These are phyloP conservation scores for Urocyon cinereoargenteus DNA, from an alignment of 2,797 vertebrate species.

Conservation along the genomic window DNA sequence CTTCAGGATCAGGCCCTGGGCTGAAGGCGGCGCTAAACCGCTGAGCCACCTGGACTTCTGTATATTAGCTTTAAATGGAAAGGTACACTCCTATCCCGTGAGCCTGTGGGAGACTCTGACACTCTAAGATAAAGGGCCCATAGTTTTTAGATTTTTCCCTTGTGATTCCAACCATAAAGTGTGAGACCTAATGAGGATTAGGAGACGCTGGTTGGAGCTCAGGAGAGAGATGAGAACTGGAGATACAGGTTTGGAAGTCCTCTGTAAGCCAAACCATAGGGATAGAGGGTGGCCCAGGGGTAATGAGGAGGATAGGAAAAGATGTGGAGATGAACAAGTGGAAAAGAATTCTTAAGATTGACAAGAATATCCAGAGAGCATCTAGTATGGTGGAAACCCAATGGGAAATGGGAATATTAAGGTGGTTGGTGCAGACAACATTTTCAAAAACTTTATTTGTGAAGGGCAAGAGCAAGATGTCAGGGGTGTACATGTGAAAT, in stretches of 20 bases:
- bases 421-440: background rate
- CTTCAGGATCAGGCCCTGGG: too few species aligned
- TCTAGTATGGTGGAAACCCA: background rate
- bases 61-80: background rate
- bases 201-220: background rate
- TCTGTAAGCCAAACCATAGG: background rate
- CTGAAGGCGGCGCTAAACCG: too few species aligned
- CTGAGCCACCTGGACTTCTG: too few species aligned
- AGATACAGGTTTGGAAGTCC: background rate
- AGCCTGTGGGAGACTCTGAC: background rate
- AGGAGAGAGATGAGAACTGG: background rate
- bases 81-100: background rate
- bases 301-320: background rate
- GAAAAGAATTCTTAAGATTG: background rate
- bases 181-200: background rate
- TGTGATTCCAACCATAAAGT: constrained; percentile 47
- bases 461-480: background rate
- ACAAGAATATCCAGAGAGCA: background rate
- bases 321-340: background rate
- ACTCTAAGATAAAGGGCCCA: background rate
- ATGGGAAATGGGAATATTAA: background rate
- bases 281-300: background rate
- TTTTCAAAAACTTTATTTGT: background rate
- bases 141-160: constrained; percentile 51
- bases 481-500: background rate